These are phyloP conservation scores for Eretmochelys imbricata DNA, from an alignment of 2,113 vertebrate species.

Conservation along the genomic window DNA sequence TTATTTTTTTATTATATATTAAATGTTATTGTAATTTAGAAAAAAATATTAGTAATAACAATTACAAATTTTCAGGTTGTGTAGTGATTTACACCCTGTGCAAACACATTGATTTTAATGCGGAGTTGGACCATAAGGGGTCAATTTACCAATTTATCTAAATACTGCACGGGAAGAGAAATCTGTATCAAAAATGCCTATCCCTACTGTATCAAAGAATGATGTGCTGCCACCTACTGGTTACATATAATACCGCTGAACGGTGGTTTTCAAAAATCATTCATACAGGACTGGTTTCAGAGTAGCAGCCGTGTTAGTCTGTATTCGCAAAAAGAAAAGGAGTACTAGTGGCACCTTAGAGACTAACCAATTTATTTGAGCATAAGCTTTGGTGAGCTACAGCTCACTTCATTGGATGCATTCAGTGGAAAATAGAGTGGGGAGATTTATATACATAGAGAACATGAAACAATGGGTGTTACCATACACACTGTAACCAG, in stretches of 20 bases:
- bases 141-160: background rate
- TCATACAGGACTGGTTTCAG: background rate
- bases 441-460: too few relatives aligned
- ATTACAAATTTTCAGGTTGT: background rate
- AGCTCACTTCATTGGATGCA: too few relatives aligned
- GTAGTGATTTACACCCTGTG: background rate
- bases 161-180: background rate
- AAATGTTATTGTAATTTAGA: background rate
- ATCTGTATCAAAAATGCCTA: background rate
- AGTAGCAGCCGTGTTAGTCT: too few relatives aligned
- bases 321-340: too few relatives aligned
- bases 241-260: background rate
- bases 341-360: too few relatives aligned
- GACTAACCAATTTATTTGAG: too few relatives aligned
- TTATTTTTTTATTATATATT: background rate
- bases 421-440: too few relatives aligned
- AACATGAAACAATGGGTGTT: too few relatives aligned
- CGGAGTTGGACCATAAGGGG: background rate
- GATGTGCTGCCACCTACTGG: conserved; percentile 14
- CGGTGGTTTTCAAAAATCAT: background rate
- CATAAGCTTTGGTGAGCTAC: too few relatives aligned
- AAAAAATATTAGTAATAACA: background rate
- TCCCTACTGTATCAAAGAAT: rapidly evolving
- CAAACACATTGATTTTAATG: background rate
- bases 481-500: too few relatives aligned